Evolutionary conservation across 2,888 invertebrate species (phyloP).

Genomic region (Lycia hirtaria): DNA sequence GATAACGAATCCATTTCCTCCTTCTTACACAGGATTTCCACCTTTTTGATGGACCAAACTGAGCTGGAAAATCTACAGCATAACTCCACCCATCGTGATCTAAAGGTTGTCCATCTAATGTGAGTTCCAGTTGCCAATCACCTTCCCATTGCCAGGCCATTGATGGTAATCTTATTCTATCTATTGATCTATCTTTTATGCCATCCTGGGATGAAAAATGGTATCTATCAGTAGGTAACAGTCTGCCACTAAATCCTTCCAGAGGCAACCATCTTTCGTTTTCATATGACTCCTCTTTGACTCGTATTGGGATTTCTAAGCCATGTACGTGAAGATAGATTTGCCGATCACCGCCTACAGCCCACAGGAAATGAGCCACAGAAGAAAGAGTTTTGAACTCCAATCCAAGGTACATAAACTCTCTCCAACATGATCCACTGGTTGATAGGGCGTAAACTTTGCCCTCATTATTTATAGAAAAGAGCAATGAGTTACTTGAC

Average conservation of each 20-base stretch:
- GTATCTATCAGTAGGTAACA: slow-evolving; percentile 95
- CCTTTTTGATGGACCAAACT: slow-evolving; percentile 91
- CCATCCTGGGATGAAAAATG: slow-evolving; percentile 95
- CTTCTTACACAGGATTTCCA: slow-evolving; percentile 96
- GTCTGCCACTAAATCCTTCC: slow-evolving; percentile 92
- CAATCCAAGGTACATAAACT: slow-evolving; percentile 93
- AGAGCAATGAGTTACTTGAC: slow-evolving; percentile 90
- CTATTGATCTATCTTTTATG: slow-evolving; percentile 90
- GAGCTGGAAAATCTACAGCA: slow-evolving; percentile 95
- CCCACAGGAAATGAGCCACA: slow-evolving; percentile 95
- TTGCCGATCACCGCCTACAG: slow-evolving; percentile 96
- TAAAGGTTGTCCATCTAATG: slow-evolving; percentile 93
- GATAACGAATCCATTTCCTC: slow-evolving; percentile 94
- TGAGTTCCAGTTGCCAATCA: slow-evolving; percentile 95
- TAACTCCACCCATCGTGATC: slow-evolving; percentile 98
- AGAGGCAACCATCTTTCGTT: slow-evolving; percentile 97
- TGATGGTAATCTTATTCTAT: slow-evolving; percentile 94
- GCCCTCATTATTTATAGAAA: slow-evolving; percentile 95
- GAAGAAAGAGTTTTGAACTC: slow-evolving; percentile 96
- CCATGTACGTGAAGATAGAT: slow-evolving; percentile 96
- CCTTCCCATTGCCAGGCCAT: slow-evolving; percentile 99
- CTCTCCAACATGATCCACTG: slow-evolving; percentile 93
- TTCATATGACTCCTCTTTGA: slow-evolving; percentile 96
- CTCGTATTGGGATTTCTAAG: slow-evolving; percentile 94
- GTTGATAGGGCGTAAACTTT: slow-evolving; percentile 94